Percentiles rank a stretch among this genome's conserved stretches.
These are phyloP conservation scores for Stenichneumon culpator DNA, from an alignment of 2,888 invertebrate genomes.

Conservation along the genomic window DNA sequence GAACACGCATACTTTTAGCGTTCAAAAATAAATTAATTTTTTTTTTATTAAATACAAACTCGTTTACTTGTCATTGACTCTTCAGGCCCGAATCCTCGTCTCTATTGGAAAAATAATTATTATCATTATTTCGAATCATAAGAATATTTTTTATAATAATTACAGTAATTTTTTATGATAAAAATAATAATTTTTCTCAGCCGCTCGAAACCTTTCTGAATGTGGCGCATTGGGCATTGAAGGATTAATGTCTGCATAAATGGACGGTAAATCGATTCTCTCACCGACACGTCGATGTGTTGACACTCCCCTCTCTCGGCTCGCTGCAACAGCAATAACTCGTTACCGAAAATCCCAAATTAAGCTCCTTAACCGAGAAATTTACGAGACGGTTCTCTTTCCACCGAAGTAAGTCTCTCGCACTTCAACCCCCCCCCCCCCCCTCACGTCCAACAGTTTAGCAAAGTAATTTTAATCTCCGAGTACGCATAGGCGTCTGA, in stretches of 20 bases:
- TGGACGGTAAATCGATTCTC: slow-evolving; percentile 23
- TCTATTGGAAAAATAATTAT: not conserved
- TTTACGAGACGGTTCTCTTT: slow-evolving; percentile 81
- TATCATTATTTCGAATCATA: not conserved
- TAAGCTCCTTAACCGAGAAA: slow-evolving; percentile 85
- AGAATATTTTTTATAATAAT: not conserved
- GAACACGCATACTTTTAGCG: not conserved
- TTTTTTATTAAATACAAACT: not conserved
- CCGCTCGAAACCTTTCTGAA: not conserved
- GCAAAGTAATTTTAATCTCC: slow-evolving; percentile 85
- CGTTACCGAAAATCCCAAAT: slow-evolving; percentile 85
- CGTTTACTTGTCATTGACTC: not conserved
- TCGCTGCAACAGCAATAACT: slow-evolving; percentile 79
- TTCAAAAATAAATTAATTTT: not conserved
- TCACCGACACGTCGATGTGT: slow-evolving; percentile 71
- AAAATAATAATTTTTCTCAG: not conserved
- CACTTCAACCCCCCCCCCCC: slow-evolving; percentile 70
- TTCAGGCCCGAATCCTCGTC: no score
- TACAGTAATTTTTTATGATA: no score
- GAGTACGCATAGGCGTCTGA: slow-evolving; percentile 72
- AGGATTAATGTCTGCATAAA: not conserved
- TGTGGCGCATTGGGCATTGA: not conserved
- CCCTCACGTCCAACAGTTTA: slow-evolving; percentile 76
- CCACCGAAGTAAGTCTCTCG: slow-evolving; percentile 50
- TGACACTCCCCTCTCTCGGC: slow-evolving; percentile 72